Conservation (phyloP, 2,888 invertebrate genomes). For the Nomada goodeniana region DNA sequence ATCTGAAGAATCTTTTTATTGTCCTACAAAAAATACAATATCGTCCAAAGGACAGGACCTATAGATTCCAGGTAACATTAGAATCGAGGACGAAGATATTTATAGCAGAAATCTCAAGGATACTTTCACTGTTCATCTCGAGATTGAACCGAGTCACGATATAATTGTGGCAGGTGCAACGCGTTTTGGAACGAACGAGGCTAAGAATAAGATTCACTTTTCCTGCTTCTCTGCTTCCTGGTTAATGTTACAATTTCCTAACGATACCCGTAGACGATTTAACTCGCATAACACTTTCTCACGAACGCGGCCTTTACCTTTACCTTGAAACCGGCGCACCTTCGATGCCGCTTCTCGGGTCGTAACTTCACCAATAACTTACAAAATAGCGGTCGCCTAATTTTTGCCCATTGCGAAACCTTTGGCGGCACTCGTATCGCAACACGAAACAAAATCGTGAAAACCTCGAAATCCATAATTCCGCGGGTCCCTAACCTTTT, state of each 20-base stretch:
- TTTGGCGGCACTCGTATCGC: neutral
- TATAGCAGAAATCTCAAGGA: conserved; percentile 38
- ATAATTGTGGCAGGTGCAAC: conserved; percentile 32
- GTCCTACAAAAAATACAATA: neutral
- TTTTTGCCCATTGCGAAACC: neutral
- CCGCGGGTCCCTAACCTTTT: neutral
- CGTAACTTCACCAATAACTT: neutral
- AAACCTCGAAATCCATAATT: neutral
- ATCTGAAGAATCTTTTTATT: neutral
- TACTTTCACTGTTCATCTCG: conserved; percentile 60
- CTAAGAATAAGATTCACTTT: conserved; percentile 48
- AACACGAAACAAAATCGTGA: neutral
- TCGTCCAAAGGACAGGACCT: neutral
- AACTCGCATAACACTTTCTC: conserved; percentile 60
- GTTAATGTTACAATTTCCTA: conserved; percentile 30
- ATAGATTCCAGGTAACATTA: conserved; percentile 5
- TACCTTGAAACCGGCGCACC: conserved; percentile 40
- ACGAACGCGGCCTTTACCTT: conserved; percentile 69
- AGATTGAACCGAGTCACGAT: conserved; percentile 25
- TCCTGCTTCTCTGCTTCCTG: conserved; percentile 19
- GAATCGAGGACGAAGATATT: conserved; percentile 37
- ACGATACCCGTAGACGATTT: conserved; percentile 20
- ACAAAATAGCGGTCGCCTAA: neutral
- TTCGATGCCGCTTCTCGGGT: conserved; percentile 14
- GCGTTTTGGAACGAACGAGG: conserved; percentile 4